Evolutionary conservation across 2,797 vertebrate genomes (phyloP).

Genomic region (Sciurus vulgaris): DNA sequence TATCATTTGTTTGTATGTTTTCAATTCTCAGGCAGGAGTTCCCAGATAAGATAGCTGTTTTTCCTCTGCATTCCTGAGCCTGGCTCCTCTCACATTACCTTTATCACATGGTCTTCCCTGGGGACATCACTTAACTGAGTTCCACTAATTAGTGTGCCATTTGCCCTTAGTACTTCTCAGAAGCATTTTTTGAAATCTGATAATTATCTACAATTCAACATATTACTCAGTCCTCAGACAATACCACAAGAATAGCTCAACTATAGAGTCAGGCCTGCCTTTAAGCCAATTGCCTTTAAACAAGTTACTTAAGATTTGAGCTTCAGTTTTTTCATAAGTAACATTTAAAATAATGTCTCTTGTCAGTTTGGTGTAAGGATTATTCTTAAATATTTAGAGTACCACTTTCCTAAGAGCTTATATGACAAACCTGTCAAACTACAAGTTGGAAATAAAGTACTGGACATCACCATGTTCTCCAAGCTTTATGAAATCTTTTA

Average conservation of each 20-base stretch:
- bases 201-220: neutral
- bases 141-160: neutral
- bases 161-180: neutral
- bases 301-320: neutral
- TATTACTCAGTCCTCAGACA: neutral
- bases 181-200: neutral
- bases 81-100: neutral
- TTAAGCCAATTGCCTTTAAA: neutral
- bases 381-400: slow-evolving; percentile 21
- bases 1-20: no score
- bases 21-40: neutral
- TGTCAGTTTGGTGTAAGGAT: neutral
- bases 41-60: neutral
- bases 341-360: slow-evolving; percentile 4
- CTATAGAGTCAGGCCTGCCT: neutral
- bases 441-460: neutral
- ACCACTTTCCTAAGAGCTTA: neutral
- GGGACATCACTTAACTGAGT: neutral
- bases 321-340: neutral
- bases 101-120: neutral
- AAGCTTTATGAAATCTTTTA: neutral
- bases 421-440: neutral
- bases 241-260: neutral
- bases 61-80: neutral
- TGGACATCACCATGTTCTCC: neutral